Evolutionary conservation across 2,113 vertebrate species (phyloP).

Genomic region (Alethe castanea): DNA sequence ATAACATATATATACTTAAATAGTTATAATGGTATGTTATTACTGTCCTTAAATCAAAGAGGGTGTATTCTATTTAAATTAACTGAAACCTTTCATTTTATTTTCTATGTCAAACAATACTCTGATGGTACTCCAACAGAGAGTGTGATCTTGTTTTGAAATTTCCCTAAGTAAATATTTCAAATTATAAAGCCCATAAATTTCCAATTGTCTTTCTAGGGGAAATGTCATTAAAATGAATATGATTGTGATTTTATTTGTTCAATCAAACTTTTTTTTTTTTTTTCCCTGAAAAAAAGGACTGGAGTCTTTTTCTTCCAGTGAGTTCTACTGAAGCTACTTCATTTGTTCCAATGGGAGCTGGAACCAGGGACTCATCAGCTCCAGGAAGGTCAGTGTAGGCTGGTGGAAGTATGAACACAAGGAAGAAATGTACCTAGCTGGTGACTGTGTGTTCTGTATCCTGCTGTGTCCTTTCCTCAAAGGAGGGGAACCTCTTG

Average conservation of each 20-base stretch:
- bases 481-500: neutral
- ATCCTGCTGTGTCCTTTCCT: neutral
- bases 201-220: neutral
- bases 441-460: neutral
- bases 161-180: slow-evolving; percentile 30
- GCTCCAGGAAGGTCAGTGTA: neutral
- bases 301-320: neutral
- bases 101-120: neutral
- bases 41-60: neutral
- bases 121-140: neutral
- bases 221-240: slow-evolving; percentile 18
- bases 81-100: neutral
- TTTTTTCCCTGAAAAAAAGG: neutral
- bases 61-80: neutral
- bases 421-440: neutral
- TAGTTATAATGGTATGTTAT: neutral
- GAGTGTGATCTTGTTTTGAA: neutral
- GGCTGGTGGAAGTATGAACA: neutral
- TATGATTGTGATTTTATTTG: slow-evolving; percentile 10
- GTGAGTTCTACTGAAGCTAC: neutral
- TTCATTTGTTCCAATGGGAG: neutral
- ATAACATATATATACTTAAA: neutral
- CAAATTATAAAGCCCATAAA: neutral
- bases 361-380: neutral
- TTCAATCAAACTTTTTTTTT: neutral